Evolutionary conservation across 30 jellyfish, hydroid and myxozoan species (phyloP), one percentile per base, ranked within the genome.

Genomic region (Chrysaora quinquecirrha): DNA sequence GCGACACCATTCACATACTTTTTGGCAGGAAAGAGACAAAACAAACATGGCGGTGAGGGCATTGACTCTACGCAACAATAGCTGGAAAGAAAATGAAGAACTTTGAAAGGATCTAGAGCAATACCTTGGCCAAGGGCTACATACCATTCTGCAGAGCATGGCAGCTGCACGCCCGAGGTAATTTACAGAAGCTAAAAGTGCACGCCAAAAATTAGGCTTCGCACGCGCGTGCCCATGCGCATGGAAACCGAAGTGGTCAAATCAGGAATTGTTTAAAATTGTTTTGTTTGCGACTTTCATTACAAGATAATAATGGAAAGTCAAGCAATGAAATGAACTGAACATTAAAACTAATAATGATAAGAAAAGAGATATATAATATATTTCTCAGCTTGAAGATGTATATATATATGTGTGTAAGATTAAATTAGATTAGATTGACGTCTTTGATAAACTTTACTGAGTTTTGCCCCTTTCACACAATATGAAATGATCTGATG

Each of bases 151-250:
- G n/a, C n/a, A n/a, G n/a, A n/a, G n/a, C n/a, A n/a, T n/a, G n/a
- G n/a, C n/a, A n/a, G 58, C 58, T 6, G 58, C 58, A 43, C 58
- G 58, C 58, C 12, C 58, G 9, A 43, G 58, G 58, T 43, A 16
- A 43, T 43, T 43, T 43, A 16, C 58, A 43, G 58, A 43, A 43
- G 58, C 58, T 43, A 43, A 43, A 43, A 43, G 58, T 43, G 58
- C 58, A 43, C 58, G 58, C 58, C 58, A 43, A 43, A 43, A 43
- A 43, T 43, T 43, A 43, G 58, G 58, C 58, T 43, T 16, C 16
- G 58, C 58, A 43, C 58, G 16, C 58, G 58, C 58, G 58, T 43
- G 58, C 58, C 12, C 58, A 43, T 43, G 58, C 58, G 58, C 58
- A 43, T 43, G 58, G 58, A 43, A 43, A 43, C 58, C 58, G 16